Evolutionary conservation across 2,113 vertebrate genomes (phyloP).

Genomic region (Peromyscus maniculatus): DNA sequence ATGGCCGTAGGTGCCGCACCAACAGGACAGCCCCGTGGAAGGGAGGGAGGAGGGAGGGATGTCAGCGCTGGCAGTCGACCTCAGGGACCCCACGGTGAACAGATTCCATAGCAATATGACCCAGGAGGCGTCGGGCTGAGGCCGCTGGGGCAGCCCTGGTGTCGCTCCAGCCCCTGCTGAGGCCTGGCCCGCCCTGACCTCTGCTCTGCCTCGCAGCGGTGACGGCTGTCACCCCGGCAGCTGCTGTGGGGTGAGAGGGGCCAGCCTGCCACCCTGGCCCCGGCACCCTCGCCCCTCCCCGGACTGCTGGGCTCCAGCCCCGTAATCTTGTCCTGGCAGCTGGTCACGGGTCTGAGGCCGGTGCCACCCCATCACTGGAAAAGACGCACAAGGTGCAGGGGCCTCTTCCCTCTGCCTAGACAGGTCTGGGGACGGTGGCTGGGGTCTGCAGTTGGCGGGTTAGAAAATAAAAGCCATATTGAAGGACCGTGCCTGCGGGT

Average conservation of each 20-base stretch:
- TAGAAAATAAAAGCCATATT: constrained; percentile 83
- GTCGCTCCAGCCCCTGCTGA: background rate
- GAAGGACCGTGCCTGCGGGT: background rate
- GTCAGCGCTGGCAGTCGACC: background rate
- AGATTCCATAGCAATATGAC: constrained; percentile 74
- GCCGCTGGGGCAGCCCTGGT: background rate
- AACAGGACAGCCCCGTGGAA: background rate
- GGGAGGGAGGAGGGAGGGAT: background rate
- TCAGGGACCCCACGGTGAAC: constrained; percentile 67
- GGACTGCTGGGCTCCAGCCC: background rate
- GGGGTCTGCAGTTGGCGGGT: background rate
- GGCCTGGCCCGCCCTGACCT: background rate
- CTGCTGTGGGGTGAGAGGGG: background rate
- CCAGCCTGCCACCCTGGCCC: background rate
- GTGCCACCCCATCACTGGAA: background rate
- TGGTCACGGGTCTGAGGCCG: background rate
- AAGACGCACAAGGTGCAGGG: background rate
- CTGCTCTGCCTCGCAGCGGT: background rate
- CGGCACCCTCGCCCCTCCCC: background rate
- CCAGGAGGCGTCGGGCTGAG: background rate
- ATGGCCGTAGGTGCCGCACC: background rate
- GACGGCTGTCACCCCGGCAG: background rate
- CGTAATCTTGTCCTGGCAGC: background rate
- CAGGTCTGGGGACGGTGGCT: background rate
- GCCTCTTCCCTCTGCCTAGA: background rate